Evolutionary conservation across 2,888 invertebrate species (phyloP).

Genomic region (Trissoscelio sp.): DNA sequence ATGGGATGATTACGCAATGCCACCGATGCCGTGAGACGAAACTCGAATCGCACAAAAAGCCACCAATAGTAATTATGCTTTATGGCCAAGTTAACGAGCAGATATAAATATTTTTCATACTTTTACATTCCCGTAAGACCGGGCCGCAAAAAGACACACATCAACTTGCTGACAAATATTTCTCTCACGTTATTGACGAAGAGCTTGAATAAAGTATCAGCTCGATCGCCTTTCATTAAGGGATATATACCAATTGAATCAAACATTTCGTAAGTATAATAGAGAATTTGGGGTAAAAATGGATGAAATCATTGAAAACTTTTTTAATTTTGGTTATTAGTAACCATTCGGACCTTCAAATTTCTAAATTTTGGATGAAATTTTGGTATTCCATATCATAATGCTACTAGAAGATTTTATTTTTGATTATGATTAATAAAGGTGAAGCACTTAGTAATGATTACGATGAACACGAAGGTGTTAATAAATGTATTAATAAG

Average conservation of each 20-base stretch:
- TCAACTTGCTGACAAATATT: slow-evolving; percentile 51
- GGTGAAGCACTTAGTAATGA: slow-evolving; percentile 1
- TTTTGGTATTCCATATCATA: no score
- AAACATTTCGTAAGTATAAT: no score
- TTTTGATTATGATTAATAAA: slow-evolving; percentile 26
- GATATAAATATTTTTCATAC: slow-evolving; percentile 69
- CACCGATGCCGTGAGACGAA: slow-evolving; percentile 38
- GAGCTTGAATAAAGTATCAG: slow-evolving; percentile 28
- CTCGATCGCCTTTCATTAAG: slow-evolving; percentile 27
- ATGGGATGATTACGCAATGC: slow-evolving; percentile 39
- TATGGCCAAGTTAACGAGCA: slow-evolving; percentile 60
- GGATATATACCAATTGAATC: slow-evolving; percentile 1
- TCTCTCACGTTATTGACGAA: slow-evolving; percentile 54
- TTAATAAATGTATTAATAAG: slow-evolving; percentile 38
- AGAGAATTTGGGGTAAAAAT: no score
- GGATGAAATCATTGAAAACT: no score
- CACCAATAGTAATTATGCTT: slow-evolving; percentile 64
- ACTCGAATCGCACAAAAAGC: slow-evolving; percentile 53
- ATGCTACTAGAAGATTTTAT: no score
- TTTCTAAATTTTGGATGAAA: no score
- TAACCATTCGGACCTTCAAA: no score
- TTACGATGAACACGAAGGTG: slow-evolving; percentile 7
- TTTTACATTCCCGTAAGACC: slow-evolving; percentile 58
- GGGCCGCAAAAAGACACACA: slow-evolving; percentile 38
- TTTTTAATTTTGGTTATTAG: no score